Conservation (phyloP, 2,113 vertebrate genomes). For the Caracal caracal region DNA sequence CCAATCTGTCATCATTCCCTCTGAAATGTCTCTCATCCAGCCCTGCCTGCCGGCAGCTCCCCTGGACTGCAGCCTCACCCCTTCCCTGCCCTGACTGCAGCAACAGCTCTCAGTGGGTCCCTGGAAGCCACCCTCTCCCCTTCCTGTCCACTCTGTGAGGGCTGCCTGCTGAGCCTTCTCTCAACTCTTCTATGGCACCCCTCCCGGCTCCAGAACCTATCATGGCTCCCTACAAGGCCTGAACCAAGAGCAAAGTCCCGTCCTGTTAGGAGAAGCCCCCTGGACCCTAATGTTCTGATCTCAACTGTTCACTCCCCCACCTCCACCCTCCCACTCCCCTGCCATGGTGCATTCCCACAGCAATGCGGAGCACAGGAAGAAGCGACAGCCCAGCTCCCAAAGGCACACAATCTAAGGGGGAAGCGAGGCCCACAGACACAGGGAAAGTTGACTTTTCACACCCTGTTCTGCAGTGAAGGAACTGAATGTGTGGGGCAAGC, state of each 20-base stretch:
- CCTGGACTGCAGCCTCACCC: neutral
- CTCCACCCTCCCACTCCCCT: neutral
- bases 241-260: neutral
- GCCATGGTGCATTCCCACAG: neutral
- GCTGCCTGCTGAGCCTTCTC: neutral
- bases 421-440: neutral
- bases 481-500: neutral
- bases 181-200: neutral
- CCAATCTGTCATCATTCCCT: neutral
- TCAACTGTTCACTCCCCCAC: neutral
- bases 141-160: neutral
- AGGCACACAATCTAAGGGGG: rapidly evolving
- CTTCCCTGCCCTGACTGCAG: neutral
- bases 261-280: neutral
- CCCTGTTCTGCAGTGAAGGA: neutral
- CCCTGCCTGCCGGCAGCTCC: neutral
- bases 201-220: neutral
- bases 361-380: neutral
- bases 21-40: neutral
- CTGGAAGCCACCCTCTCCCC: neutral
- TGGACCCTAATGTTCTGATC: neutral
- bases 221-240: neutral
- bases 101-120: neutral
- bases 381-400: neutral
- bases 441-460: neutral